Evolutionary conservation across 2,797 vertebrate genomes (phyloP), one percentile per base, ranked within the genome.

Genomic region (Emydoidea blandingii): DNA sequence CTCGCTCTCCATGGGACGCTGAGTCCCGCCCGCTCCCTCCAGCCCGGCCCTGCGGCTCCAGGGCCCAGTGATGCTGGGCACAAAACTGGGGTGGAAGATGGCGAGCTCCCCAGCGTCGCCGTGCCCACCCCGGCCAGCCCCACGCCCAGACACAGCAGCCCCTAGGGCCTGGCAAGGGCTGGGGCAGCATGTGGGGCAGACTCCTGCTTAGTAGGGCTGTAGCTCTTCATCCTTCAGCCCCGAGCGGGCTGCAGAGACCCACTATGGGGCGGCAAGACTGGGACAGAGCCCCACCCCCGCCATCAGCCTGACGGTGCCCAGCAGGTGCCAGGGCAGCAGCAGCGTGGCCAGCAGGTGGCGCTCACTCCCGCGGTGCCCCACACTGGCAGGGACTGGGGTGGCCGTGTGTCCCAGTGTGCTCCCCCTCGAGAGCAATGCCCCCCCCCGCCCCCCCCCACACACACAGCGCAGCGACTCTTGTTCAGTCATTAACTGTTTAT

Each of bases 1-100:
- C 65, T n/a, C 15, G 27, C 56, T 85, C 62, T 23, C 62, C 31
- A 44, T 18, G 34, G 44, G 21, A 14, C 16, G 31, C 27, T 12
- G 8, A 3, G 2, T n/a, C 37, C 14, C 2, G 6, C n/a, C n/a
- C 49, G 5, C 7, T n/a, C 47, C 21, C 49, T 11, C 10, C 31
- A 29, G n/a, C 79, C 41, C 49, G 5, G 25, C 79, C 49, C 21
- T 21, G 31, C 4, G 8, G 44, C 50, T 81, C 3, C 79, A 18
- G 44, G 9, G 41, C 19, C 15, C 79, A 18, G 41, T 3, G 2
- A 31, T 2, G 8, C 72, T n/a, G 9, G 11, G 47, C 74, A 27
- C 19, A 53, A 53, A 53, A 21, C 7, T 1, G 53, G 53, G 53
- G 19, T 53, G 53, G 18, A 53, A 53, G 7, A 7, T 53, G 7